These are phyloP conservation scores for Synaphobranchus kaupii DNA, from an alignment of 2,797 vertebrate species.

Conservation along the genomic window DNA sequence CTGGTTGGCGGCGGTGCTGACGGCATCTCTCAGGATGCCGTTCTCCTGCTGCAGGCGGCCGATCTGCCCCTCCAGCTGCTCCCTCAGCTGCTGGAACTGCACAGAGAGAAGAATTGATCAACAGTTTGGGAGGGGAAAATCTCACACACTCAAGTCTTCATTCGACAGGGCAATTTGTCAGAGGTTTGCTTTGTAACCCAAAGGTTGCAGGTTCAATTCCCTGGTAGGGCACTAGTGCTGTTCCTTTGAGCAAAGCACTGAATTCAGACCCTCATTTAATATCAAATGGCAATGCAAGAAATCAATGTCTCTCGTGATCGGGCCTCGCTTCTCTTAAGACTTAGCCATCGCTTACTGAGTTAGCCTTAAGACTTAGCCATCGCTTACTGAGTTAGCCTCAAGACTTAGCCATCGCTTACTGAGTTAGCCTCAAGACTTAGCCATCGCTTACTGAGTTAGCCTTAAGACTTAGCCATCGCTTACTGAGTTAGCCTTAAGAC, in stretches of 20 bases:
- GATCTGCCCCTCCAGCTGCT: constrained; percentile 94
- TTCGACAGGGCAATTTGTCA: neutral
- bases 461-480: too few relatives aligned
- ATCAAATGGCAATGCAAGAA: neutral
- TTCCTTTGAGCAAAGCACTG: neutral
- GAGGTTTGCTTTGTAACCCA: neutral
- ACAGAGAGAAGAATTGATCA: constrained; percentile 10
- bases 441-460: too few relatives aligned
- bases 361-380: too few relatives aligned
- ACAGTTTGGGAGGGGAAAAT: neutral
- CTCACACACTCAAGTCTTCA: neutral
- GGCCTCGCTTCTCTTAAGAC: too few relatives aligned
- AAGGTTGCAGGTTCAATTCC: neutral
- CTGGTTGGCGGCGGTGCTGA: constrained; percentile 93
- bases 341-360: too few relatives aligned
- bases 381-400: too few relatives aligned
- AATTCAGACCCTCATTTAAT: neutral
- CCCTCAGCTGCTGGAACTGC: constrained; percentile 91
- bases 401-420: too few relatives aligned
- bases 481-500: too few relatives aligned
- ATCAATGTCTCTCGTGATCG: too few relatives aligned
- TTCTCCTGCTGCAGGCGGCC: constrained; percentile 95
- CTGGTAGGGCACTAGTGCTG: neutral
- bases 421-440: too few relatives aligned
- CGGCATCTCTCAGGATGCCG: constrained; percentile 93